Percentiles rank a stretch among this genome's conserved stretches.
phyloP scores from a whole-genome alignment of 2,797 vertebrate genomes.

The Silurus aristotelis region DNA sequence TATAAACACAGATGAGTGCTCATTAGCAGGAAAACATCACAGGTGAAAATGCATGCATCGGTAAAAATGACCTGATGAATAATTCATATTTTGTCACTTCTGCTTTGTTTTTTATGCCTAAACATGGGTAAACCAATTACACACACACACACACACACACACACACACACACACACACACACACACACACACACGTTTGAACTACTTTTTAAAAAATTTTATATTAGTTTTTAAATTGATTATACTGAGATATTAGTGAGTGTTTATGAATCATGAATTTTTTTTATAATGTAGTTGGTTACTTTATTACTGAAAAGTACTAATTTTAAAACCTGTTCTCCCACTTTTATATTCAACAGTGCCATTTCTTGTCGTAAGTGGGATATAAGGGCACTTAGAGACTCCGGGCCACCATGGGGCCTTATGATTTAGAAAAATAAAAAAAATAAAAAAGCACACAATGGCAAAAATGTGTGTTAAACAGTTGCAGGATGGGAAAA shows the following conservation, averaged over 20 bases:
- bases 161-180: not conserved
- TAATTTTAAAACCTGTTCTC: not conserved
- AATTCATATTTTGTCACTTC: conserved; percentile 11
- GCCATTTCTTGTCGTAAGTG: not conserved
- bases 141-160: not conserved
- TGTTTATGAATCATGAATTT: not conserved
- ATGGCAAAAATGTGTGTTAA: not conserved
- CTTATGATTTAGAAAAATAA: not conserved
- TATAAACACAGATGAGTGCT: conserved; percentile 16
- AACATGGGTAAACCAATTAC: not conserved
- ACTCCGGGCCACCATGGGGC: not conserved
- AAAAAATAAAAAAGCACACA: not conserved
- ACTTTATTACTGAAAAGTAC: not conserved
- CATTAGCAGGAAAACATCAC: conserved; percentile 12
- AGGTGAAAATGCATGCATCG: conserved; percentile 38
- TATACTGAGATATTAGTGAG: not conserved
- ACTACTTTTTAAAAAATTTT: not conserved
- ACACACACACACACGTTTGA: not conserved
- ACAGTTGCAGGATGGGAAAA: not conserved
- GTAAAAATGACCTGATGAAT: conserved; percentile 36
- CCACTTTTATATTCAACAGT: not conserved
- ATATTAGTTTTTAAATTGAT: too few species aligned
- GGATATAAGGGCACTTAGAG: not conserved
- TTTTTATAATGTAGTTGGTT: not conserved
- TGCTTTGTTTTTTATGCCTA: not conserved